Evolutionary conservation across 2,888 invertebrate species (phyloP).

Genomic region (Ommatoiulus sabulosus): DNA sequence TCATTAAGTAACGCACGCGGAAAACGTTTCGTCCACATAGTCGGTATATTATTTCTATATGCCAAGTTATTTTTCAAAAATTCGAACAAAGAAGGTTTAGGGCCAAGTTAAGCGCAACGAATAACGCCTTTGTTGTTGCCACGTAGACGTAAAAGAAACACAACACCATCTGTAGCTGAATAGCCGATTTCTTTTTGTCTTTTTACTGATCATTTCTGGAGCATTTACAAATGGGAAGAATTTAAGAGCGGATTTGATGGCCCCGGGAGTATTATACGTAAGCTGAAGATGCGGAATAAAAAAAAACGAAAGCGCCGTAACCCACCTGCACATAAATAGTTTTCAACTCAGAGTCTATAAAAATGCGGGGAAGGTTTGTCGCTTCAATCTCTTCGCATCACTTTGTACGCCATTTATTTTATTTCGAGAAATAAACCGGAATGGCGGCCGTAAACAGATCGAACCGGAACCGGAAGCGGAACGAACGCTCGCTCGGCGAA

Average conservation of each 20-base stretch:
- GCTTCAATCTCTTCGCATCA: conserved; percentile 12
- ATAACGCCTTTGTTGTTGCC: not conserved
- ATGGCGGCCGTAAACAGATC: not conserved
- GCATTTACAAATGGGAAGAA: conserved; percentile 19
- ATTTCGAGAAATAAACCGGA: not conserved
- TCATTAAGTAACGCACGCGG: too few species aligned
- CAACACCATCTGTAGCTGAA: not conserved
- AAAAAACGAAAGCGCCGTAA: not conserved
- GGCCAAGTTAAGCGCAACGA: not conserved
- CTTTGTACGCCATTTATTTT: conserved; percentile 22
- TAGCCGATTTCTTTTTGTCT: not conserved
- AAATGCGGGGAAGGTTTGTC: not conserved
- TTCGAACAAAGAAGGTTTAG: not conserved
- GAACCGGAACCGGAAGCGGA: not conserved
- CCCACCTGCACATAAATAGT: not conserved
- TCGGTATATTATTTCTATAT: not conserved
- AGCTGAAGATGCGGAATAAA: not conserved
- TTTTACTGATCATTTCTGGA: not conserved
- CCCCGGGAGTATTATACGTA: not conserved
- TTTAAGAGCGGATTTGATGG: not conserved
- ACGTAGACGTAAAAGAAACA: not conserved
- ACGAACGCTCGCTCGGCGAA: not conserved
- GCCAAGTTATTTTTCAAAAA: not conserved
- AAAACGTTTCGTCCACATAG: too few species aligned
- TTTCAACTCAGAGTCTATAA: not conserved